A percentile compares a stretch with the other conserved stretches of the same genome.
phyloP scores from a whole-genome alignment of 2,113 vertebrate species.

The Centropristis striata region DNA sequence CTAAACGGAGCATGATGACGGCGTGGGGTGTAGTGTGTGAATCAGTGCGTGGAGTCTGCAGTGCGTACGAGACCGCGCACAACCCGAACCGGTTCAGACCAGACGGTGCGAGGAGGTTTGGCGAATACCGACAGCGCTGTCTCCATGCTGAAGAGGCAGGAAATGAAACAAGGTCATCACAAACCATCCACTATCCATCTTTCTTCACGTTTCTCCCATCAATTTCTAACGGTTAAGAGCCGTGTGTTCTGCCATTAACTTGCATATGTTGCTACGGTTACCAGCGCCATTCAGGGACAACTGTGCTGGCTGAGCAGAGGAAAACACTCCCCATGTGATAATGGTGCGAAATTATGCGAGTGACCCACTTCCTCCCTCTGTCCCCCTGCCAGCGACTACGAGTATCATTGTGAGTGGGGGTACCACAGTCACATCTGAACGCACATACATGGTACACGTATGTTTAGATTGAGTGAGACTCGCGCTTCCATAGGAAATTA shows the following conservation, averaged over 20 bases:
- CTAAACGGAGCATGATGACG: constrained; percentile 11
- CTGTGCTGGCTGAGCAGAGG: background rate
- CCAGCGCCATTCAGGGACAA: background rate
- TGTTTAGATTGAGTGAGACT: background rate
- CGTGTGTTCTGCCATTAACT: background rate
- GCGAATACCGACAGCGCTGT: constrained; percentile 64
- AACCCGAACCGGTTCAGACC: constrained; percentile 88
- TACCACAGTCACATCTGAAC: background rate
- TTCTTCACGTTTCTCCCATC: background rate
- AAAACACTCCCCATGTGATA: constrained; percentile 25
- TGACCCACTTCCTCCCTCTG: constrained; percentile 61
- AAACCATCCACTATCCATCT: background rate
- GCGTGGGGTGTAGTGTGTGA: constrained; percentile 62
- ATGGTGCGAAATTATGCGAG: constrained; percentile 33
- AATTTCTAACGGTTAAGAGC: background rate
- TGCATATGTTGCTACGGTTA: background rate
- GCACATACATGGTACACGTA: background rate
- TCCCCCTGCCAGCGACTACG: background rate
- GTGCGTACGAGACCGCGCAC: constrained; percentile 77
- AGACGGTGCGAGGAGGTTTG: constrained; percentile 78
- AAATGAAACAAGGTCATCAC: constrained; percentile 48
- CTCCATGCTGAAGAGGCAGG: constrained; percentile 67
- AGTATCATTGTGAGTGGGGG: background rate
- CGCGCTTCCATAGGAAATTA: background rate
- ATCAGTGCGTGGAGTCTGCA: constrained; percentile 70